Evolutionary conservation across 2,888 invertebrate genomes (phyloP).

Genomic region (Xestia sexstrigata): DNA sequence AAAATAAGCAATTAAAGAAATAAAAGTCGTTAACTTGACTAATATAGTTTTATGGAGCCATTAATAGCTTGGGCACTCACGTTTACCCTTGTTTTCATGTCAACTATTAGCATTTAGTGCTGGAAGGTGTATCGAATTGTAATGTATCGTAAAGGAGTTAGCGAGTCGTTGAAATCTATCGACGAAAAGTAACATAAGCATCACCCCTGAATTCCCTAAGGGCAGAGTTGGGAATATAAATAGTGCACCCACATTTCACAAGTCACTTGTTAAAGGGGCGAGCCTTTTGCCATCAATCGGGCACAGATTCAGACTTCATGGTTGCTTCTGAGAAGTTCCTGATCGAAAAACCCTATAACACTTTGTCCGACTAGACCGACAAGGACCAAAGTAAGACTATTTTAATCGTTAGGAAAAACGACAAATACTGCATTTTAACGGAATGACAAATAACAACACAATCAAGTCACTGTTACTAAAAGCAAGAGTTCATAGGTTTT

Average conservation of each 20-base stretch:
- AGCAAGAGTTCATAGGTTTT: too few species aligned
- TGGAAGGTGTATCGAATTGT: slow-evolving; percentile 30
- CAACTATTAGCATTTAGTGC: slow-evolving; percentile 66
- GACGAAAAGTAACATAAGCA: not conserved
- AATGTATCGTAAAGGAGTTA: not conserved
- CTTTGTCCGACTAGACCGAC: not conserved
- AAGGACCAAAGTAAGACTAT: not conserved
- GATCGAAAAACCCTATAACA: not conserved
- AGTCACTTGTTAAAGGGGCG: not conserved
- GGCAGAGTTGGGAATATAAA: not conserved
- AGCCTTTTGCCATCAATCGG: not conserved
- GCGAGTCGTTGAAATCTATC: not conserved
- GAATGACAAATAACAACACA: not conserved
- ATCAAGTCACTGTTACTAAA: not conserved
- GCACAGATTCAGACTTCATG: not conserved
- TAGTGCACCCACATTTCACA: not conserved
- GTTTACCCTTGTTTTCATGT: slow-evolving; percentile 62
- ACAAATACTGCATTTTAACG: not conserved
- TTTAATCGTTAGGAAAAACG: not conserved
- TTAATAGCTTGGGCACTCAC: slow-evolving; percentile 65
- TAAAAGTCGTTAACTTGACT: slow-evolving; percentile 63
- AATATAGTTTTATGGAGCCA: slow-evolving; percentile 67
- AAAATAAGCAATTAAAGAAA: slow-evolving; percentile 67
- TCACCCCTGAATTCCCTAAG: not conserved
- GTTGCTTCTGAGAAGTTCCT: not conserved